Evolutionary conservation across 2,797 vertebrate species (phyloP), one percentile per base, ranked within the genome.

Genomic region (Lithobates sylvaticus): DNA sequence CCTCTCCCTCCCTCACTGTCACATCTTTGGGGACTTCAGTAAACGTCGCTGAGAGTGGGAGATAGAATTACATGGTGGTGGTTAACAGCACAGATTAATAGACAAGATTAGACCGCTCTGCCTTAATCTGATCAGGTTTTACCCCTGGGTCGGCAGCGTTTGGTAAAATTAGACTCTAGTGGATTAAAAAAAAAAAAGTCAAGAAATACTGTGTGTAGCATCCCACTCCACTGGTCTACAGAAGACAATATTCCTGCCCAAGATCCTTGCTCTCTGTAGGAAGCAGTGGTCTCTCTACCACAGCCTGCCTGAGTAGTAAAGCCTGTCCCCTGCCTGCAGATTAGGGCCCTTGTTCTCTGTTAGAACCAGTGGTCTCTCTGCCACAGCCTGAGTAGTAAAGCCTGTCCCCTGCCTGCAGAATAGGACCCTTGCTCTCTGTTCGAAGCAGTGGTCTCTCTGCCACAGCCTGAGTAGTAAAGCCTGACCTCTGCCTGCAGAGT

Each of bases 11-110:
- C 90, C 95, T 94, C 83, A 97, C 96, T 81, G 93, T 97, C 94
- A 97, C 95, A 96, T 98, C 97, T 93, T 95, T 95, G 90, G 97
- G 97, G 92, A 98, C 96, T 95, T 99, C 97, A 44, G 96, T 97
- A 91, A 99, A 99, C 81, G 94, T 93, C 88, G 96, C 97, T 99
- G 92, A 84, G 88, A 87, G 81, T 79, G 81, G 68, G 64, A 86
- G 87, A 84, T 81, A 88, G 78, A 88, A 68, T 86, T 86, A 90
- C 85, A 91, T 88, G 89, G 89, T 39, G 90, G 86, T 86, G 71
- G 89, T 91, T 90, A 92, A 87, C 0, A 10, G 84, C 64, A 89
- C 58, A 89, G 75, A 50, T 85, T 84, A 88, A 85, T 83, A 88
- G 72, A 83, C 87, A 84, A 61, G 10, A 87, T 70, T 67, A 34